A percentile compares a stretch with the other conserved stretches of the same genome.
phyloP scores from a whole-genome alignment of 2,113 vertebrate genomes.

The Thunnus maccoyii region DNA sequence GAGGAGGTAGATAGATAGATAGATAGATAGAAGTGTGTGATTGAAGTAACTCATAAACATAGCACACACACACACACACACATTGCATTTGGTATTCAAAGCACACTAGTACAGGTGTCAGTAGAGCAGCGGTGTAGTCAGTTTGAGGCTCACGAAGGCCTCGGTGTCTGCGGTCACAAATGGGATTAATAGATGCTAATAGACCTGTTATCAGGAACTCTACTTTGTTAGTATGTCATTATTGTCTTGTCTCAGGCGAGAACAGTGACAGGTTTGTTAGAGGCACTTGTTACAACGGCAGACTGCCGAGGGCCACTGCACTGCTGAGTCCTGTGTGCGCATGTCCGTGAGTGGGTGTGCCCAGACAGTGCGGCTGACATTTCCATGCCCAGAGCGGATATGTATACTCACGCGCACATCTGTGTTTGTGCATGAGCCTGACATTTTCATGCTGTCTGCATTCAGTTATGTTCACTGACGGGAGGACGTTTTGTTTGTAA shows the following conservation, averaged over 20 bases:
- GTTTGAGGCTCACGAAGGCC: neutral
- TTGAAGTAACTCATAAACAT: neutral
- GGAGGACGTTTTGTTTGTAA: constrained; percentile 71
- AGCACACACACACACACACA: neutral
- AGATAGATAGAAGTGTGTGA: neutral
- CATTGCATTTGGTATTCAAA: neutral
- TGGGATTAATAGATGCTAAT: constrained; percentile 39
- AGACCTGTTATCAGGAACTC: constrained; percentile 35
- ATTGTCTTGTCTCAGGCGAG: constrained; percentile 38
- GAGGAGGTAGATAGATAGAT: neutral
- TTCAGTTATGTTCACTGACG: constrained; percentile 70
- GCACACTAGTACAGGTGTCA: neutral
- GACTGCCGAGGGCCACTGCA: constrained; percentile 3
- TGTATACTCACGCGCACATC: constrained; percentile 40
- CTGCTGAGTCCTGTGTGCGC: constrained; percentile 22
- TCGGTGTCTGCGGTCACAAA: constrained; percentile 23
- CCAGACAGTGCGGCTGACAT: constrained; percentile 55
- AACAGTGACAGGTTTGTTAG: constrained; percentile 51
- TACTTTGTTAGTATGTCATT: constrained; percentile 52
- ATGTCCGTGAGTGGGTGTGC: constrained; percentile 23
- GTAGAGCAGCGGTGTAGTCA: constrained; percentile 3
- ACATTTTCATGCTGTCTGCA: constrained; percentile 77
- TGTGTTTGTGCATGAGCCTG: constrained; percentile 55
- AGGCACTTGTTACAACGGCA: constrained; percentile 52
- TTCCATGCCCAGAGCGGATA: constrained; percentile 26